Percentiles rank a stretch among this genome's conserved stretches.
phyloP scores from a whole-genome alignment of 2,113 vertebrate species.

The Cyprinodon brontotheroides region DNA sequence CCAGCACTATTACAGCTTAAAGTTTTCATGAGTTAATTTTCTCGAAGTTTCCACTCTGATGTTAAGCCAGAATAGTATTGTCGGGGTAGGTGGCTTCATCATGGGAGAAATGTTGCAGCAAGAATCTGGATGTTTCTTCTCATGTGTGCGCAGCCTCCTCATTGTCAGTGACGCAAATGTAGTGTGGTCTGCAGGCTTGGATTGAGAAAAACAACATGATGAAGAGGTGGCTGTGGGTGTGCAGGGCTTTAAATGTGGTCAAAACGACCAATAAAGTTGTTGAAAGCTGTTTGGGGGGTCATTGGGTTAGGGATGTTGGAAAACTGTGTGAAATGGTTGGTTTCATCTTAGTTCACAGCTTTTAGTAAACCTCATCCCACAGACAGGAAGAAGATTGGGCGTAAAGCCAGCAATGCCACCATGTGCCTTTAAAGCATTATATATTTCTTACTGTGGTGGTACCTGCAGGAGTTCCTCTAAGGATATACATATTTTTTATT shows the following conservation, averaged over 20 bases:
- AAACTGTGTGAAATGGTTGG: slow-evolving; percentile 30
- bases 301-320: slow-evolving; percentile 21
- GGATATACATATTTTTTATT: not conserved
- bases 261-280: slow-evolving; percentile 5
- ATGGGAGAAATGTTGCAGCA: not conserved
- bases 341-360: slow-evolving; percentile 13
- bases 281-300: slow-evolving; percentile 13
- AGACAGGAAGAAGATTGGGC: slow-evolving; percentile 1
- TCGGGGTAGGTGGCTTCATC: slow-evolving; percentile 20
- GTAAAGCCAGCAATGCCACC: not conserved
- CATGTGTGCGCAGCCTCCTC: slow-evolving; percentile 10
- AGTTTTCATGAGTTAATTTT: not conserved
- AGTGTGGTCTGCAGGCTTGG: slow-evolving; percentile 15
- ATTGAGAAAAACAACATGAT: slow-evolving; percentile 13
- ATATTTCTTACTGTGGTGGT: not conserved
- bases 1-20: not conserved
- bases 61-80: not conserved
- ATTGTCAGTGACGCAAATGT: slow-evolving; percentile 11
- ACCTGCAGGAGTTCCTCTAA: not conserved
- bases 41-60: slow-evolving; percentile 6
- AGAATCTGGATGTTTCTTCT: not conserved
- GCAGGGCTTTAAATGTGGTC: slow-evolving; percentile 40
- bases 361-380: slow-evolving; percentile 13
- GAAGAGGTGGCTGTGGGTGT: slow-evolving; percentile 25
- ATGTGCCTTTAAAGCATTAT: not conserved